These are phyloP conservation scores for Galleria mellonella DNA, from an alignment of 1,140 invertebrate species.

Conservation along the genomic window DNA sequence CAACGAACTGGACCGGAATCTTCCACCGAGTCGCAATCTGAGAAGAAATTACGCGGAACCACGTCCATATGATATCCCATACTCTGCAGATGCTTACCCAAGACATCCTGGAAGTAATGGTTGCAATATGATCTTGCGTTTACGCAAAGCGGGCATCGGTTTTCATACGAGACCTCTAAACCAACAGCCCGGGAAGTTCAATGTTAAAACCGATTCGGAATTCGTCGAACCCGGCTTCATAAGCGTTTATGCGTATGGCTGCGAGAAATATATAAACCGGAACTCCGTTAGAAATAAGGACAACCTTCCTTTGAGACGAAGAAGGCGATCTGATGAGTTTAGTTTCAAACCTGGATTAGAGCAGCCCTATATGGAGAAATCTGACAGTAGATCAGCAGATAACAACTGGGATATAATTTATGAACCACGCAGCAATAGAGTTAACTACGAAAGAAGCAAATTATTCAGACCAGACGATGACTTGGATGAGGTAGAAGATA, in stretches of 20 bases:
- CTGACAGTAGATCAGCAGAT: conserved; percentile 55
- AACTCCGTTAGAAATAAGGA: conserved; percentile 64
- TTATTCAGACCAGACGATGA: conserved; percentile 62
- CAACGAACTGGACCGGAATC: conserved; percentile 53
- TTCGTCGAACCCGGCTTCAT: conserved; percentile 88
- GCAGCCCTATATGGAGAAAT: conserved; percentile 22
- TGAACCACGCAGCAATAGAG: conserved; percentile 40
- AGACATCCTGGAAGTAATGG: conserved; percentile 52
- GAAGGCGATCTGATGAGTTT: conserved; percentile 54
- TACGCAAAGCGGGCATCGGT: conserved; percentile 85
- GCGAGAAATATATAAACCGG: conserved; percentile 75
- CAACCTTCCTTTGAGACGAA: conserved; percentile 48
- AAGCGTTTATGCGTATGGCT: conserved; percentile 88
- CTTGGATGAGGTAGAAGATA: conserved; percentile 76
- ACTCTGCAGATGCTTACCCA: conserved; percentile 16
- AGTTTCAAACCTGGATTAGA: conserved; percentile 47
- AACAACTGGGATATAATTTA: conserved; percentile 56
- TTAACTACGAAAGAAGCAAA: conserved; percentile 63
- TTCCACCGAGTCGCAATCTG: conserved; percentile 34
- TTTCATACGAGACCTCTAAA: conserved; percentile 75
- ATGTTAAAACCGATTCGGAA: conserved; percentile 86
- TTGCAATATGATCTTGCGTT: conserved; percentile 86
- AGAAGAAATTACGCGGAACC: conserved; percentile 45
- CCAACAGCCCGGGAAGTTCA: conserved; percentile 77
- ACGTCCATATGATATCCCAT: conserved; percentile 58